Percentiles rank a stretch among this genome's conserved stretches.
Evolutionary conservation across 2,888 invertebrate genomes (phyloP).

Genomic region (Parnassius mnemosyne): DNA sequence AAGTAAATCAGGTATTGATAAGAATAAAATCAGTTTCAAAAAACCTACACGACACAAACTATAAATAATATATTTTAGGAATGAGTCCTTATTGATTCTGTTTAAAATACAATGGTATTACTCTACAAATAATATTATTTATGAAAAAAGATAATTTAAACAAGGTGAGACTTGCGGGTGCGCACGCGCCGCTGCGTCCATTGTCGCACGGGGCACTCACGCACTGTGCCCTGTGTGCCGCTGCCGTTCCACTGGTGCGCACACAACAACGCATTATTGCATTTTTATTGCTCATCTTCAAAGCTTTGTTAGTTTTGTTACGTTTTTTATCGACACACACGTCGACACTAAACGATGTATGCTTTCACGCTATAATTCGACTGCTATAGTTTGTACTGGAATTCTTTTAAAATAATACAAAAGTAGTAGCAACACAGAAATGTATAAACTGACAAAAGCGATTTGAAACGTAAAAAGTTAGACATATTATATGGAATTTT

Average conservation of each 20-base stretch:
- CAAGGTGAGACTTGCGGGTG: constrained; percentile 51
- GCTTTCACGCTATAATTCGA: constrained; percentile 73
- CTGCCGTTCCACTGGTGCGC: constrained; percentile 50
- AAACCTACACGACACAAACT: too few relatives aligned
- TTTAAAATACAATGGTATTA: too few relatives aligned
- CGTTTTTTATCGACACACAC: constrained; percentile 66
- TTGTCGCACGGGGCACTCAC: constrained; percentile 44
- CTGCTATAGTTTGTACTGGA: constrained; percentile 49
- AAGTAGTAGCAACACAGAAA: neutral
- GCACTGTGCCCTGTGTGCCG: constrained; percentile 35
- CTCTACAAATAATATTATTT: too few relatives aligned
- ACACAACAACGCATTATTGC: constrained; percentile 68
- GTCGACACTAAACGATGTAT: constrained; percentile 66
- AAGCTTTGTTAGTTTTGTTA: constrained; percentile 71
- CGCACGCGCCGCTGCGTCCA: constrained; percentile 69
- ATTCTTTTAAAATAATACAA: constrained; percentile 27
- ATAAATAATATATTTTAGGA: too few relatives aligned
- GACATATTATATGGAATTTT: too few relatives aligned
- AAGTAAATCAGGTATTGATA: too few relatives aligned
- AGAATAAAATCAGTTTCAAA: too few relatives aligned
- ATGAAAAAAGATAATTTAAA: constrained; percentile 2
- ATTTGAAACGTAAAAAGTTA: too few relatives aligned
- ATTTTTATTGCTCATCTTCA: constrained; percentile 78
- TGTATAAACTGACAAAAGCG: too few relatives aligned
- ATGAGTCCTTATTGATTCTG: too few relatives aligned